Evolutionary conservation across 2,113 vertebrate species (phyloP), one percentile per base, ranked within the genome.

Genomic region (Heliornis fulica): DNA sequence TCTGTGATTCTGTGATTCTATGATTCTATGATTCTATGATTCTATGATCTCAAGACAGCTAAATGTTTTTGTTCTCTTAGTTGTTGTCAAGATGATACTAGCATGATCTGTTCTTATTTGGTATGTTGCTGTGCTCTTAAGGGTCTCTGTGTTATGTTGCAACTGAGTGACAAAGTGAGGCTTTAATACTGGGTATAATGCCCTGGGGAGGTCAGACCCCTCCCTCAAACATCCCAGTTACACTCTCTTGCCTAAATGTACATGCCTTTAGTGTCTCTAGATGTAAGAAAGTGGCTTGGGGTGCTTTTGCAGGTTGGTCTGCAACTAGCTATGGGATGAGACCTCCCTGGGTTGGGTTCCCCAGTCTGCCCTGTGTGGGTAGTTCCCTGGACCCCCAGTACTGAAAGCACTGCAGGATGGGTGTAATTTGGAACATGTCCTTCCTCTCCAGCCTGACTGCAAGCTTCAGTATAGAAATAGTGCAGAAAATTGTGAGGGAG

Each of bases 191-290:
- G 32, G 5, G 45, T 45, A 45, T 19, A 25, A 38, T 77, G 63
- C 28, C 28, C 29, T n/a, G 79, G 54, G 59, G 60, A 19, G n/a
- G n/a, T 56, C 8, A 80, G 61, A 23, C 1, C 19, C 36, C 32
- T n/a, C n/a, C n/a, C 45, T 40, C 34, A 59, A 10, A 5, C 19
- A 36, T 18, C 25, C 6, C 11, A 14, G 34, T 26, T 34, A 11
- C 9, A 15, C 32, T 46, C 43, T 29, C 19, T 31, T 34, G 21
- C 18, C 23, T 16, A 4, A 7, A 23, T 0, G 15, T n/a, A 46
- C 5, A 0, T 3, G 22, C 0, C 50, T 65, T 48, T 4, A 32
- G 9, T 15, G 40, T 15, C 7, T 63, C 17, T 45, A 8, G 6
- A 45, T 17, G 11, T 5, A 17, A 64, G 53, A 53, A 57, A 38